Evolutionary conservation across 2,888 invertebrate genomes (phyloP).

Genomic region (Microplitis deprimator): DNA sequence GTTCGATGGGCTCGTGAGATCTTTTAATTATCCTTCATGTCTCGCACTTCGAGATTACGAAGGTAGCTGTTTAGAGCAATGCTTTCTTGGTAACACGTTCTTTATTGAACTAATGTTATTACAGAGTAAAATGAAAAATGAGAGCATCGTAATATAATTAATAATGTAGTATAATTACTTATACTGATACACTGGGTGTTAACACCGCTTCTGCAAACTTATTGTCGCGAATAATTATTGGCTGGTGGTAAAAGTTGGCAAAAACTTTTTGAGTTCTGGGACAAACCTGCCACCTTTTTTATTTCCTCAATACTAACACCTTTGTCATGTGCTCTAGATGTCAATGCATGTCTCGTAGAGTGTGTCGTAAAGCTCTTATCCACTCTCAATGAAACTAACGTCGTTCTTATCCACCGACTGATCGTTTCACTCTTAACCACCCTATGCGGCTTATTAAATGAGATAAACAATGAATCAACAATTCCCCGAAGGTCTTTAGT

Average conservation of each 20-base stretch:
- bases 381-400: constrained; percentile 24
- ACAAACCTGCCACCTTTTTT: constrained; percentile 33
- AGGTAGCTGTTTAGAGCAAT: constrained; percentile 24
- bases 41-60: constrained; percentile 25
- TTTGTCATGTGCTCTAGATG: constrained; percentile 37
- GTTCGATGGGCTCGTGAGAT: neutral
- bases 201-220: constrained; percentile 3
- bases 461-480: constrained; percentile 39
- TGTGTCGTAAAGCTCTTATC: constrained; percentile 29
- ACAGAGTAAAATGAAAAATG: neutral
- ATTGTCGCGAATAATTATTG: constrained; percentile 1
- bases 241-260: constrained; percentile 30
- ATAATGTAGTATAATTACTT: neutral
- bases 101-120: neutral
- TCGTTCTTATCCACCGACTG: constrained; percentile 29
- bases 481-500: constrained; percentile 19
- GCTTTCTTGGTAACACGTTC: neutral
- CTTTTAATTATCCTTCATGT: constrained; percentile 21
- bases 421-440: constrained; percentile 30
- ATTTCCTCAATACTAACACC: constrained; percentile 34
- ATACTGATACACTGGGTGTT: neutral
- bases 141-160: neutral
- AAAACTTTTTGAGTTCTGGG: constrained; percentile 31
- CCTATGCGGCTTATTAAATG: constrained; percentile 35
- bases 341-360: constrained; percentile 42